phyloP scores from a whole-genome alignment of 2,797 vertebrate genomes.

The Geotrypetes seraphini region DNA sequence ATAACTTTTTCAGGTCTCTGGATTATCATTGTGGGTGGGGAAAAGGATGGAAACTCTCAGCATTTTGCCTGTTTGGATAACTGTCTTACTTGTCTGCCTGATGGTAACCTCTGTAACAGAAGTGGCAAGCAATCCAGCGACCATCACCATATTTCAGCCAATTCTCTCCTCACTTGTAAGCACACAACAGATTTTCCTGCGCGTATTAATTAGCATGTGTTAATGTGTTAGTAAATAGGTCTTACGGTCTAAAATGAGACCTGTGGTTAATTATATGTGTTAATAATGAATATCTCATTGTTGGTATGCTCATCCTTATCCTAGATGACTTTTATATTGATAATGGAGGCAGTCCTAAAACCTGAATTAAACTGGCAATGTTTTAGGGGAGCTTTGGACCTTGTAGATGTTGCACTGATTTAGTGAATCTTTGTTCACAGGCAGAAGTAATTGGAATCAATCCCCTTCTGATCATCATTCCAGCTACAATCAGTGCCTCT shows the following conservation, averaged over 20 bases:
- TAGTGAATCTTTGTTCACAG: not conserved
- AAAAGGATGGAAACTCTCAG: constrained; percentile 11
- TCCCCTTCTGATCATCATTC: constrained; percentile 10
- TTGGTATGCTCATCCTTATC: too few relatives aligned
- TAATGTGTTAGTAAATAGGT: too few relatives aligned
- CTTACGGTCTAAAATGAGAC: too few relatives aligned
- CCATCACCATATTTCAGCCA: constrained; percentile 16
- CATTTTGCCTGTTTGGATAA: constrained; percentile 10
- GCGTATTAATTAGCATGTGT: too few relatives aligned
- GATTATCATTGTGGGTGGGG: constrained; percentile 7
- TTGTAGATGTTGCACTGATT: too few relatives aligned
- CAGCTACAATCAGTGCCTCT: constrained; percentile 12
- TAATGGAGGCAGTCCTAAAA: too few relatives aligned
- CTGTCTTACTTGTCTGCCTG: constrained; percentile 7
- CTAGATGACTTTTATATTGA: too few relatives aligned
- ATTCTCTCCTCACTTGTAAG: constrained; percentile 16
- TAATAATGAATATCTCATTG: too few relatives aligned
- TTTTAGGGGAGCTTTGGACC: too few relatives aligned
- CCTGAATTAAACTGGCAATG: too few relatives aligned
- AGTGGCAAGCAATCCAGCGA: constrained; percentile 13
- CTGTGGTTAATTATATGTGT: too few relatives aligned
- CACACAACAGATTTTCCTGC: too few relatives aligned
- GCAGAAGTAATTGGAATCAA: constrained; percentile 15
- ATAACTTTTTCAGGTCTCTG: constrained; percentile 1
- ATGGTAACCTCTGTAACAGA: constrained; percentile 11